Conservation (phyloP, 2,797 vertebrate genomes). For the Catostomus latipinnis region DNA sequence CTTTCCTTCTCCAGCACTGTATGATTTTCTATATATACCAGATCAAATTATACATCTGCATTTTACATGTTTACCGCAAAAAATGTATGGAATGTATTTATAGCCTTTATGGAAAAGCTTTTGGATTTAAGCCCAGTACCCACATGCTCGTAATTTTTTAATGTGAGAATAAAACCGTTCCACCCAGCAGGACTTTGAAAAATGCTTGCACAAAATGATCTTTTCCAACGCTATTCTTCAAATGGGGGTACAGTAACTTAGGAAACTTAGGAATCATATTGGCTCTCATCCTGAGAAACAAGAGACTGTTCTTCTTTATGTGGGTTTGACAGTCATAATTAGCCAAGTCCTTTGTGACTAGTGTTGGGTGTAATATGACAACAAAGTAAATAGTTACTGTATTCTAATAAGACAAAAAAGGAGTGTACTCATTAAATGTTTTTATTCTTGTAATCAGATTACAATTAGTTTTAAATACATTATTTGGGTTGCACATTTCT, state of each 20-base stretch:
- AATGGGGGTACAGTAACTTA: neutral
- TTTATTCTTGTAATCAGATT: too few species aligned
- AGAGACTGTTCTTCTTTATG: too few species aligned
- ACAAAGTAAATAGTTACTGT: too few species aligned
- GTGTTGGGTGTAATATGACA: too few species aligned
- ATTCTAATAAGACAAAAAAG: too few species aligned
- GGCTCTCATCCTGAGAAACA: conserved; percentile 1
- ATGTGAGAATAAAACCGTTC: conserved; percentile 67
- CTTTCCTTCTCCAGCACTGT: conserved; percentile 53
- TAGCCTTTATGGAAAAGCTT: conserved; percentile 67
- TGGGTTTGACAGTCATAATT: too few species aligned
- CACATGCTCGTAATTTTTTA: conserved; percentile 69
- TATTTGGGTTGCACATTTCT: too few species aligned
- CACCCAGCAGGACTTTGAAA: conserved; percentile 52
- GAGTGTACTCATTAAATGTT: too few species aligned
- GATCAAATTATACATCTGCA: conserved; percentile 67
- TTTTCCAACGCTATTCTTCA: conserved; percentile 57
- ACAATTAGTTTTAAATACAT: too few species aligned
- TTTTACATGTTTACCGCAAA: conserved; percentile 60
- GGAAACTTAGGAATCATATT: neutral
- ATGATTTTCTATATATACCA: conserved; percentile 71
- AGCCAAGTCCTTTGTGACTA: too few species aligned
- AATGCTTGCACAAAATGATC: conserved; percentile 41
- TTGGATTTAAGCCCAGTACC: conserved; percentile 69
- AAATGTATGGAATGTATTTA: conserved; percentile 78